Conservation (phyloP, 2,888 invertebrate genomes). For the Meloe dianella region DNA sequence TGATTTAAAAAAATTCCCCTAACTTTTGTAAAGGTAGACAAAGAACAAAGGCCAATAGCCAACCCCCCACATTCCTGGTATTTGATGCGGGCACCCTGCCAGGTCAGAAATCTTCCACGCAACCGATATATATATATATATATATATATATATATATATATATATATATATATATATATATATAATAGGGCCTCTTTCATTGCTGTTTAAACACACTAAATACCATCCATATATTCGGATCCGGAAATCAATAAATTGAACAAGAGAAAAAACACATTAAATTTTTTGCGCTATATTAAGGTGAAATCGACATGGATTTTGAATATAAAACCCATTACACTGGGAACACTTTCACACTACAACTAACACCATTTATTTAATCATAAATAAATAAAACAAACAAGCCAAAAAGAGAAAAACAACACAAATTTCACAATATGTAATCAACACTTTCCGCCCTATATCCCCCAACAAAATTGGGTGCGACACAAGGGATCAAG, state of each 20-base stretch:
- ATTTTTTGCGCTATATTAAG: conserved; percentile 24
- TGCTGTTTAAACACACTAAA: conserved; percentile 8
- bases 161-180: no score
- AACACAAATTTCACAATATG: conserved; percentile 1
- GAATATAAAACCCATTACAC: conserved; percentile 33
- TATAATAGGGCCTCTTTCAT: no score
- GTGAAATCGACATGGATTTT: conserved; percentile 43
- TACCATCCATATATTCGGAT: neutral
- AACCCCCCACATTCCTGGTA: conserved; percentile 26
- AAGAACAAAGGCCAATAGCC: conserved; percentile 28
- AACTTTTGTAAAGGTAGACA: conserved; percentile 12
- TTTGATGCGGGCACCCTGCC: conserved; percentile 72
- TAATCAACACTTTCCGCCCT: conserved; percentile 20
- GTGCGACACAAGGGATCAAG: conserved; percentile 12
- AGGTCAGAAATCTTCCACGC: conserved; percentile 69
- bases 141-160: conserved; percentile 11
- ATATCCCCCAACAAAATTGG: neutral
- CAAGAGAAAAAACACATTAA: neutral
- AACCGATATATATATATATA: neutral
- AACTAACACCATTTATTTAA: conserved; percentile 30
- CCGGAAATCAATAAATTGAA: neutral
- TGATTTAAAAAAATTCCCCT: neutral
- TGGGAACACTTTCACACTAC: conserved; percentile 46
- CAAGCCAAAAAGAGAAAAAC: neutral
- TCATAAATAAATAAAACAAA: no score